phyloP scores from a whole-genome alignment of 2,113 vertebrate species.

The Cephalopterus ornatus region DNA sequence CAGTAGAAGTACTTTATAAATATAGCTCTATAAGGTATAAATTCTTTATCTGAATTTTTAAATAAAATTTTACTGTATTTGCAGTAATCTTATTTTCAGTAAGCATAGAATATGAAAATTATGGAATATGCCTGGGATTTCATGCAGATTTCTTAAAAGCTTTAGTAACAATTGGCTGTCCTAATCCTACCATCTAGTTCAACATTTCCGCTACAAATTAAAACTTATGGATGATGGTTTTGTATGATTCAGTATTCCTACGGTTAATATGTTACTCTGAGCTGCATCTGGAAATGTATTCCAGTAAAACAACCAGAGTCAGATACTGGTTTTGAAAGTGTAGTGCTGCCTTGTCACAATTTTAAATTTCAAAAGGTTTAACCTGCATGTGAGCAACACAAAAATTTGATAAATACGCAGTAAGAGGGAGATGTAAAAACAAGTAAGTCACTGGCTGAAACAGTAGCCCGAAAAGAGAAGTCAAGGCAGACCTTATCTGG shows the following conservation, averaged over 20 bases:
- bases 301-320: background rate
- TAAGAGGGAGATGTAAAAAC: background rate
- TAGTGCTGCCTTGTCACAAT: background rate
- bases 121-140: background rate
- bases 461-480: background rate
- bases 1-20: background rate
- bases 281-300: background rate
- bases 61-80: background rate
- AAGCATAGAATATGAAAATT: background rate
- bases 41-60: background rate
- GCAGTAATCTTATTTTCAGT: background rate
- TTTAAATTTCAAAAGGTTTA: background rate
- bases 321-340: background rate
- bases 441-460: background rate
- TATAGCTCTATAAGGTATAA: background rate
- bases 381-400: background rate
- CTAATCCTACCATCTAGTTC: background rate
- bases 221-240: background rate
- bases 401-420: background rate
- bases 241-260: background rate
- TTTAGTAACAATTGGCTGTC: background rate
- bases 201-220: background rate
- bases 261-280: background rate
- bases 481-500: background rate
- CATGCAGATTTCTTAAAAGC: background rate